Evolutionary conservation across 53 echinoderm and acorn worm genomes (phyloP).

Genomic region (Mesocentrotus franciscanus): DNA sequence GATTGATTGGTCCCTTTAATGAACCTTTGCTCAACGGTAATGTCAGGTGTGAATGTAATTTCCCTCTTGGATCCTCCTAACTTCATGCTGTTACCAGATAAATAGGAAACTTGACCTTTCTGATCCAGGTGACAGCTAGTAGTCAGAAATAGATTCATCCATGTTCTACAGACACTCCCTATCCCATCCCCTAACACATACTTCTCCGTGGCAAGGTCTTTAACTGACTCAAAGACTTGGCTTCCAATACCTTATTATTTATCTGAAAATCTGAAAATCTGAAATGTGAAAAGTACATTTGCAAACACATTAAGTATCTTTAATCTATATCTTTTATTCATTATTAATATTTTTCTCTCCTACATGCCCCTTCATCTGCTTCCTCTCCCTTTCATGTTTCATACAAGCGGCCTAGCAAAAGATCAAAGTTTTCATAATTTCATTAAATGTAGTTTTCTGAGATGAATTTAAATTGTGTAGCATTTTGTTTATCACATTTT

Average conservation of each 20-base stretch:
- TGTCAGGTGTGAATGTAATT: neutral
- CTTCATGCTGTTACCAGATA: neutral
- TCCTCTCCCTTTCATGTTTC: too few relatives aligned
- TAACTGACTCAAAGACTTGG: neutral
- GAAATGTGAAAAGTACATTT: too few relatives aligned
- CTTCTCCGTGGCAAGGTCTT: neutral
- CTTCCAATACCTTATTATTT: neutral
- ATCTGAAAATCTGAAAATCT: too few relatives aligned
- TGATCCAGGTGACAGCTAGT: neutral
- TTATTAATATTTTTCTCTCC: too few relatives aligned
- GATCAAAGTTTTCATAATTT: neutral
- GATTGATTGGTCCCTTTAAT: neutral
- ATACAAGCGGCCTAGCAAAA: too few relatives aligned
- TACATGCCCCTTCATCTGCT: too few relatives aligned
- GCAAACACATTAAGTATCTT: too few relatives aligned
- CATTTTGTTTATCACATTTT: neutral
- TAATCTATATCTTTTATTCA: too few relatives aligned
- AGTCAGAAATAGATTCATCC: neutral
- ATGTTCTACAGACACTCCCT: neutral
- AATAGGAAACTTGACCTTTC: slow-evolving; percentile 1
- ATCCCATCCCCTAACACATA: neutral
- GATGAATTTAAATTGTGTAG: neutral
- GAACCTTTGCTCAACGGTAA: neutral
- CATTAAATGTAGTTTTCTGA: neutral
- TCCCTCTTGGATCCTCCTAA: neutral